Conservation (phyloP, 2,888 invertebrate species). For the Pseudeuparius sepicola region DNA sequence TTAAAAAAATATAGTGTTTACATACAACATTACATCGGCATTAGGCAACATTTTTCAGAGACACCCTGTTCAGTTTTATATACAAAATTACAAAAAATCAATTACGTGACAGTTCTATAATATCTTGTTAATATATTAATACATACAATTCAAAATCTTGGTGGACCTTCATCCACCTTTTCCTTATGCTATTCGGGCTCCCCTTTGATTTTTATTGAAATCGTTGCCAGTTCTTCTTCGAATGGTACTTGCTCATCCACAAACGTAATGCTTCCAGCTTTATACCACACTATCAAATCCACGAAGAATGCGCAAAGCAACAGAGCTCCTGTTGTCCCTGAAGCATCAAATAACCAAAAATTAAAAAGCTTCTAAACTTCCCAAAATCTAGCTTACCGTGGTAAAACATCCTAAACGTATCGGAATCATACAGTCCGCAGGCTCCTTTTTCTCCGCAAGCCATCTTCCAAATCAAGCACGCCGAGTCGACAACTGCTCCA, state of each 20-base stretch:
- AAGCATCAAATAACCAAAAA: too few species aligned
- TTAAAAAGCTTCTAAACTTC: too few species aligned
- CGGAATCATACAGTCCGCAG: conserved; percentile 80
- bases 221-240: conserved; percentile 40
- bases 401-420: conserved; percentile 73
- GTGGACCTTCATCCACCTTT: conserved; percentile 24
- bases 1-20: too few species aligned
- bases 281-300: conserved; percentile 82
- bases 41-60: background rate
- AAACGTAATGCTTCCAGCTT: conserved; percentile 70
- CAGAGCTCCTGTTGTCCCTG: conserved; percentile 78
- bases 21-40: background rate
- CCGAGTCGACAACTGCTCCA: conserved; percentile 85
- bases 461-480: conserved; percentile 78
- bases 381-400: too few species aligned
- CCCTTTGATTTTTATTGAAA: conserved; percentile 35
- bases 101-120: too few species aligned
- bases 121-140: too few species aligned
- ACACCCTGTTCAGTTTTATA: conserved; percentile 2
- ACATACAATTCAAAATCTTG: conserved; percentile 22
- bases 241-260: conserved; percentile 47
- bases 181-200: conserved; percentile 30
- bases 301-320: conserved; percentile 81
- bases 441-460: conserved; percentile 74
- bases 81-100: too few species aligned